Evolutionary conservation across 2,113 vertebrate genomes (phyloP), one percentile per base, ranked within the genome.

Genomic region (Clarias magur): DNA sequence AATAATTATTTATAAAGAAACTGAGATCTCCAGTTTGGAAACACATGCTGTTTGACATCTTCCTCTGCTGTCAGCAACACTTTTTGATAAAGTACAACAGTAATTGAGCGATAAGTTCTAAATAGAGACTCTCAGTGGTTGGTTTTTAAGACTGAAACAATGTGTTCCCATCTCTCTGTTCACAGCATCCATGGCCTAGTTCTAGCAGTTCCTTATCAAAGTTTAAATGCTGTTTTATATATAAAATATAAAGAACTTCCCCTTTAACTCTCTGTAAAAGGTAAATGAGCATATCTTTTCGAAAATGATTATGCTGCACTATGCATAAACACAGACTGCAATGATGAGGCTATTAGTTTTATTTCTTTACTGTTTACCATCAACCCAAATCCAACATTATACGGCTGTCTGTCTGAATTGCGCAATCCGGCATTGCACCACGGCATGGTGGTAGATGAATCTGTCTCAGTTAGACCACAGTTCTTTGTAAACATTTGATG

Each of bases 401-500:
- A 23, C 2, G 13, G 2, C 19, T 62, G 57, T 60, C 57, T 62
- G 79, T 81, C 34, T 81, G 56, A 34, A 81, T 62, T 60, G 57
- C 16, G 60, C 57, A 81, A 82, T 65, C 59, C 80, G 53, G 80
- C 34, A 82, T 6, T 48, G 48, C 38, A 56, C 3, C n/a, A n/a
- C n/a, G n/a, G n/a, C n/a, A n/a, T n/a, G n/a, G n/a, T n/a, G n/a
- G n/a, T n/a, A 78, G 76, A 56, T 79, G 34, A 68, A 79, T 59
- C n/a, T n/a, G 62, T 80, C 76, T 53, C 63, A 70, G 63, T 34
- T 86, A 48, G 59, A 76, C 38, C 54, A 80, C 21, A 27, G n/a
- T 42, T 54, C 38, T 54, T 79, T 42, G 72, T 79, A 56, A 84
- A 84, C 63, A 86, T 57, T 86, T 67, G 72, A 63, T 85, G 70